Evolutionary conservation across 2,888 invertebrate genomes (phyloP), one percentile per base, ranked within the genome.

Genomic region (Andrena flavipes): DNA sequence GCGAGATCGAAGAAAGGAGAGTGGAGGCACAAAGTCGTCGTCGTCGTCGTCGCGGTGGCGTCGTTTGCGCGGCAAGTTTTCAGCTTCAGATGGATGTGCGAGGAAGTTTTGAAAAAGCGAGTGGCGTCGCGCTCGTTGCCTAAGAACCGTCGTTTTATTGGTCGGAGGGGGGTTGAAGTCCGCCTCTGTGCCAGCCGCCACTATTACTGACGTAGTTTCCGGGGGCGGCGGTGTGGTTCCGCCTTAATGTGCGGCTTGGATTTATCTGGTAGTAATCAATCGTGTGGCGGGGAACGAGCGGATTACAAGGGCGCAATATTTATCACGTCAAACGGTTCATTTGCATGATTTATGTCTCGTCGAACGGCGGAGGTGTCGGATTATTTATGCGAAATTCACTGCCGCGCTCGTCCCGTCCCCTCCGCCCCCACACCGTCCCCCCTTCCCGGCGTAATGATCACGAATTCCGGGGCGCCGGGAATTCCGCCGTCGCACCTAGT

Each of bases 321-420:
- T 93, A 93, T 93, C 93, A 93, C 91, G 91, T 91, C 92, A 91
- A 92, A 92, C 89, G 92, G 90, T 92, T 92, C 91, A 92, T 92
- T 93, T 92, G 90, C 91, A 92, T 93, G 93, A 93, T 93, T 92
- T 91, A 93, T 92, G 90, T 89, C 84, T 84, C 87, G 84, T 86
- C 89, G 89, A 91, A 90, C 85, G 84, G 82, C 82, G 89, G 84
- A 89, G 89, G 85, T 84, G 88, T 82, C 74, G 86, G 86, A 91
- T 90, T 90, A 91, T 91, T 90, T 90, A 88, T 88, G 83, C 76
- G 80, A 82, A 88, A 88, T 88, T 85, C 80, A 68, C 63, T 60
- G 56, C 62, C 79, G 76, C 86, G 60, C 75, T 71, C 71, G 65
- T 35, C 23, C 42, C 42, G 5, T 4, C 42, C 42, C 16, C 42